Evolutionary conservation across 2,113 vertebrate genomes (phyloP).

Genomic region (Thoracochromis brauschi): DNA sequence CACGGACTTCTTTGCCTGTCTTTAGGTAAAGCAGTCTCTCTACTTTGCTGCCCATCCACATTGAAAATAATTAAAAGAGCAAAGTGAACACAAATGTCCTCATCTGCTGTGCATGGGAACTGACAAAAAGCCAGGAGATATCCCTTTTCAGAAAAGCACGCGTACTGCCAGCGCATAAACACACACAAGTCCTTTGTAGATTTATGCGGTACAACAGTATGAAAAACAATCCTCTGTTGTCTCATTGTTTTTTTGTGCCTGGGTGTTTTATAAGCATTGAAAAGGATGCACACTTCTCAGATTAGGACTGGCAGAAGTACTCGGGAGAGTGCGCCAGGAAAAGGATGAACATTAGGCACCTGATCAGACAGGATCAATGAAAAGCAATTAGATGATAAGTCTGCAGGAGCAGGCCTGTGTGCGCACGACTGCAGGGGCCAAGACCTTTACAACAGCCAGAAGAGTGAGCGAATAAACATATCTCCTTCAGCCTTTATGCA

Average conservation of each 20-base stretch:
- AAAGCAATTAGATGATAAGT: conserved; percentile 70
- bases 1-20: conserved; percentile 6
- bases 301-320: conserved; percentile 44
- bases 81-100: conserved; percentile 8
- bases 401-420: neutral
- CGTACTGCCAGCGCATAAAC: neutral
- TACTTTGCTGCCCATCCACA: neutral
- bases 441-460: conserved; percentile 15
- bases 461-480: neutral
- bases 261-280: conserved; percentile 35
- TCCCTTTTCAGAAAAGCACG: neutral
- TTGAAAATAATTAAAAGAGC: conserved; percentile 16
- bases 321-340: conserved; percentile 36
- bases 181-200: neutral
- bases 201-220: neutral
- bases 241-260: neutral
- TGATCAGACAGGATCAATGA: conserved; percentile 74
- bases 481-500: neutral
- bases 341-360: conserved; percentile 65
- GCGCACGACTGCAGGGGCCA: neutral
- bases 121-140: conserved; percentile 7
- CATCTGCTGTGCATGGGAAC: conserved; percentile 11
- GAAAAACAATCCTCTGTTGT: conserved; percentile 7
- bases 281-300: conserved; percentile 49
- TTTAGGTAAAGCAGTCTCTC: conserved; percentile 32